Evolutionary conservation across 2,113 vertebrate genomes (phyloP).

Genomic region (Ancistrus triradiatus): DNA sequence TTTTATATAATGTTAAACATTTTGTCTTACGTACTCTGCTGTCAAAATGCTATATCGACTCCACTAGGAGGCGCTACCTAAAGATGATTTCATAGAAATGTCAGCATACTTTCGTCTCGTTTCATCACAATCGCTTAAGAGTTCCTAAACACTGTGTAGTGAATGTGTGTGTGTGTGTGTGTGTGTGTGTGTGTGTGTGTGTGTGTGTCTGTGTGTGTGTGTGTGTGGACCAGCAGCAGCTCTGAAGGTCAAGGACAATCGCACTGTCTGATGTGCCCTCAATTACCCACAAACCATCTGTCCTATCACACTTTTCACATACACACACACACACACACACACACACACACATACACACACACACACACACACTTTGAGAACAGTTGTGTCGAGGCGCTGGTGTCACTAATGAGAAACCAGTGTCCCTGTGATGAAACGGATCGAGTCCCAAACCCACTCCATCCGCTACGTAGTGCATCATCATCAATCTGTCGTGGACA

Average conservation of each 20-base stretch:
- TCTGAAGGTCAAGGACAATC: constrained; percentile 61
- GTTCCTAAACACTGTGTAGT: too few species aligned
- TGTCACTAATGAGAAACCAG: constrained; percentile 11
- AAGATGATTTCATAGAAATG: too few species aligned
- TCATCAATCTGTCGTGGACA: too few species aligned
- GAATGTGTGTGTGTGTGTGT: constrained; percentile 2
- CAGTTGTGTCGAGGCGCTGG: neutral
- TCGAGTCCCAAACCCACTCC: too few species aligned
- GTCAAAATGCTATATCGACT: too few species aligned
- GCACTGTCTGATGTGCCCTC: constrained; percentile 43
- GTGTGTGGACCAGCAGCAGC: constrained; percentile 28
- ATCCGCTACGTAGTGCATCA: too few species aligned
- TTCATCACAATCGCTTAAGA: too few species aligned
- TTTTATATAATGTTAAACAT: too few species aligned
- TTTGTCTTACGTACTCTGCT: too few species aligned
- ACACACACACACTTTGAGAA: constrained; percentile 21
- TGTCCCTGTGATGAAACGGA: neutral
- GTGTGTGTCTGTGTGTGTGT: neutral
- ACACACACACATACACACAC: constrained; percentile 5
- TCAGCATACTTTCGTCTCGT: too few species aligned
- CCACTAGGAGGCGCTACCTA: too few species aligned
- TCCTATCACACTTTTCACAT: constrained; percentile 20
- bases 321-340: constrained; percentile 4
- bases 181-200: neutral
- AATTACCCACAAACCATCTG: constrained; percentile 58